Percentiles rank a stretch among this genome's conserved stretches.
These are phyloP conservation scores for Oryzias sinensis DNA, from an alignment of 2,797 vertebrate genomes.

Conservation along the genomic window DNA sequence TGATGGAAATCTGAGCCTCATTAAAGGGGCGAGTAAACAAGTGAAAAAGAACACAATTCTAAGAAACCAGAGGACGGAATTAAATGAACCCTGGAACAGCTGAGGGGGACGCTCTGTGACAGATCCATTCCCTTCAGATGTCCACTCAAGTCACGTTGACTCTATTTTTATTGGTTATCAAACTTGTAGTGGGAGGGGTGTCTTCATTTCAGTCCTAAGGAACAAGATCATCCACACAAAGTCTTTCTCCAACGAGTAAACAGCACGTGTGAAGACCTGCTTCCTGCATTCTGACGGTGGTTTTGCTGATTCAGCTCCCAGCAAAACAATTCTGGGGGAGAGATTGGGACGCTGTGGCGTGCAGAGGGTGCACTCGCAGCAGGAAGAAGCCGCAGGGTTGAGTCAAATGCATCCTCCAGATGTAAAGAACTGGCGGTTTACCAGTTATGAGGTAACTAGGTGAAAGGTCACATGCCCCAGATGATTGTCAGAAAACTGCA, in stretches of 20 bases:
- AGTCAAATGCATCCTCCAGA: conserved; percentile 20
- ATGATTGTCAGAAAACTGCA: conserved; percentile 8
- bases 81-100: conserved; percentile 33
- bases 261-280: conserved; percentile 15
- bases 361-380: conserved; percentile 5
- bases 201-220: background rate
- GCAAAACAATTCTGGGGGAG: background rate
- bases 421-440: conserved; percentile 2
- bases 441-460: conserved; percentile 16
- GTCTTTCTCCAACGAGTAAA: conserved; percentile 16
- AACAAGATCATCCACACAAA: conserved; percentile 18
- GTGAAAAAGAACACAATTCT: conserved; percentile 28
- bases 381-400: conserved; percentile 29
- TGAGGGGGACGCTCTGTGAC: conserved; percentile 10
- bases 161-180: conserved; percentile 46
- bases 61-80: conserved; percentile 57
- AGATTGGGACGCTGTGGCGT: background rate
- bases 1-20: conserved; percentile 26
- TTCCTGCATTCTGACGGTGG: background rate
- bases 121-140: conserved; percentile 16
- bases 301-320: conserved; percentile 22
- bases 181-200: conserved; percentile 7
- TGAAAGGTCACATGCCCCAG: conserved; percentile 12
- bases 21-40: conserved; percentile 55
- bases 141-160: conserved; percentile 36